phyloP scores from a whole-genome alignment of 2,113 vertebrate genomes.

The Loxodonta africana region DNA sequence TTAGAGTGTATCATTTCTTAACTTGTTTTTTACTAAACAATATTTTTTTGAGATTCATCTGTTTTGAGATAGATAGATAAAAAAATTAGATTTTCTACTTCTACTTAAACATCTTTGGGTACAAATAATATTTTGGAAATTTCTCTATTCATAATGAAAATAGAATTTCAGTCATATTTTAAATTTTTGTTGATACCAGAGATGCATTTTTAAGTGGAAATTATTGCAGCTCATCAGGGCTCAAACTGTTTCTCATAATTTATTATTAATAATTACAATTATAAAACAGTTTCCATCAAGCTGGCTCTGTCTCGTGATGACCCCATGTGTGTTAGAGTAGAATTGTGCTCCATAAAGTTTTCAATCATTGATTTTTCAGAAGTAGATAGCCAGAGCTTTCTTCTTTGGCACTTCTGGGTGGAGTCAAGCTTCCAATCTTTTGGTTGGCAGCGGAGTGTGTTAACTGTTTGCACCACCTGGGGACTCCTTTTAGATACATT shows the following conservation, averaged over 20 bases:
- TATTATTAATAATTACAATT: not conserved
- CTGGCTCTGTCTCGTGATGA: not conserved
- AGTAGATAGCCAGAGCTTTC: not conserved
- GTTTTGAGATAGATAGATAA: not conserved
- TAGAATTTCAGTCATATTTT: not conserved
- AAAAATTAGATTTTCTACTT: not conserved
- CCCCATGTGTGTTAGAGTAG: not conserved
- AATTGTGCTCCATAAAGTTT: too few relatives aligned
- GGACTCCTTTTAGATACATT: not conserved
- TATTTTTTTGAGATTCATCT: not conserved
- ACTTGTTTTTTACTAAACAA: not conserved
- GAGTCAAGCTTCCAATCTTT: too few relatives aligned
- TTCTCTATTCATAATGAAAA: not conserved
- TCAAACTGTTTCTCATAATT: not conserved
- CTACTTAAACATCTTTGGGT: not conserved
- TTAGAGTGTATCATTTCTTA: not conserved
- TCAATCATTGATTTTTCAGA: not conserved
- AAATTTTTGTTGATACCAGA: not conserved
- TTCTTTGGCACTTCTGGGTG: not conserved
- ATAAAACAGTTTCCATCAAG: not conserved
- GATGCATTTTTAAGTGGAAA: not conserved
- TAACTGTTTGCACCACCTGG: too few relatives aligned
- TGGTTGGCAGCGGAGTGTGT: too few relatives aligned
- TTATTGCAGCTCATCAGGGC: not conserved
- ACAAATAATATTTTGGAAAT: not conserved